phyloP scores from a whole-genome alignment of 2,888 invertebrate species.

The Nomada lathburiana region DNA sequence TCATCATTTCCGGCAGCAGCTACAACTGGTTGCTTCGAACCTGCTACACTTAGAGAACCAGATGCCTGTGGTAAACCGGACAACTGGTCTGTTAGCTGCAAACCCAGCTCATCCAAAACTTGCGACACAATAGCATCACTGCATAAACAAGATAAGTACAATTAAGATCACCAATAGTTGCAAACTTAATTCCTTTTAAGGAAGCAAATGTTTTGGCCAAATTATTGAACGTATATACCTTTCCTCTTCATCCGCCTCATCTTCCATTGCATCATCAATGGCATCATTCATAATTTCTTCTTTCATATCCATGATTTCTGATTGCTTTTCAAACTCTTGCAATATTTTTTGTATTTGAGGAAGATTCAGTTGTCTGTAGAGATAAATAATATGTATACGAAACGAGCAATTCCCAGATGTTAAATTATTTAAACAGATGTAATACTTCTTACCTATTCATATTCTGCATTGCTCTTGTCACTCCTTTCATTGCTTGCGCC shows the following conservation, averaged over 20 bases:
- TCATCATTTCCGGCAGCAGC: conserved; percentile 85
- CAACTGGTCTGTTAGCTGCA: conserved; percentile 96
- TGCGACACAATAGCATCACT: conserved; percentile 97
- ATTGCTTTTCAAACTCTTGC: conserved; percentile 99
- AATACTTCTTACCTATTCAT: conserved; percentile 92
- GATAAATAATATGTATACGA: conserved; percentile 2
- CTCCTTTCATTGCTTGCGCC: conserved; percentile 99
- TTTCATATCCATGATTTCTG: conserved; percentile 99
- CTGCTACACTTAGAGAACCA: conserved; percentile 86
- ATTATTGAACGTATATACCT: conserved; percentile 86
- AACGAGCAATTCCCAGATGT: background rate
- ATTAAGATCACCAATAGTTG: background rate
- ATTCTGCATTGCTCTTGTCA: conserved; percentile 98
- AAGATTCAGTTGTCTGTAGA: conserved; percentile 93
- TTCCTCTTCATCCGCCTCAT: conserved; percentile 99
- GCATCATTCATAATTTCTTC: conserved; percentile 99
- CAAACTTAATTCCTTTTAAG: background rate
- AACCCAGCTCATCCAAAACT: conserved; percentile 98
- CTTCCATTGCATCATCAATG: conserved; percentile 99
- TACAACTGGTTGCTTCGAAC: conserved; percentile 88
- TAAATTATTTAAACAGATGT: conserved; percentile 1
- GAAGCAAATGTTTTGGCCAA: background rate
- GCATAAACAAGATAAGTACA: conserved; percentile 74
- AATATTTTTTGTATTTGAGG: conserved; percentile 99
- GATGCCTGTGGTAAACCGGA: conserved; percentile 93